phyloP scores from a whole-genome alignment of 2,888 invertebrate genomes.

The Cephus pulcher region DNA sequence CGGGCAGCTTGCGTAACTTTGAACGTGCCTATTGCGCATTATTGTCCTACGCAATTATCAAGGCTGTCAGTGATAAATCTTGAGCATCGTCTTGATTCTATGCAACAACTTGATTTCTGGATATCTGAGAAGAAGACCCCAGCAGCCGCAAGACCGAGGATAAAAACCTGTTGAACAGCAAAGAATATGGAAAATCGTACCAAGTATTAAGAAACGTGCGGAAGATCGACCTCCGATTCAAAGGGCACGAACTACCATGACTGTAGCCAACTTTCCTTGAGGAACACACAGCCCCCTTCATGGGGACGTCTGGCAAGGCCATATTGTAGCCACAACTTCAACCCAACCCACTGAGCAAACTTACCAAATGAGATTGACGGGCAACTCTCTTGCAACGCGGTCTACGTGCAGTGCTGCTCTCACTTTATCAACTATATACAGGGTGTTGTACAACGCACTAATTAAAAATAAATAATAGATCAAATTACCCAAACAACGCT shows the following conservation, averaged over 20 bases:
- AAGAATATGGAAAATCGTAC: too few species aligned
- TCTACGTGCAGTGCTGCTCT: not conserved
- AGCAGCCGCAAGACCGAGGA: not conserved
- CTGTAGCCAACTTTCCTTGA: not conserved
- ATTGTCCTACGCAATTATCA: not conserved
- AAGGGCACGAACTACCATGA: not conserved
- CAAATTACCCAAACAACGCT: not conserved
- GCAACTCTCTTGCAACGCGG: not conserved
- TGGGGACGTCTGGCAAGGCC: not conserved
- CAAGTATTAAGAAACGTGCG: not conserved
- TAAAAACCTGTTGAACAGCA: not conserved
- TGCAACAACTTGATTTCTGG: not conserved
- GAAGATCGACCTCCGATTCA: not conserved
- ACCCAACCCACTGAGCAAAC: not conserved
- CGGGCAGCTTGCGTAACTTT: not conserved
- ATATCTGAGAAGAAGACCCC: not conserved
- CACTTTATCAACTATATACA: not conserved
- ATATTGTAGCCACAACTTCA: not conserved
- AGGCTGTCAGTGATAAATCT: not conserved
- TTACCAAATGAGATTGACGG: not conserved
- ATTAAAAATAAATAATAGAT: not conserved
- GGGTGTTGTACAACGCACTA: not conserved
- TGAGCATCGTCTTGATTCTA: not conserved
- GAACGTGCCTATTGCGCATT: not conserved
- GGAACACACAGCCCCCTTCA: too few species aligned